Evolutionary conservation across 53 echinoderm and acorn worm genomes (phyloP).

Genomic region (Echinarachnius parma): DNA sequence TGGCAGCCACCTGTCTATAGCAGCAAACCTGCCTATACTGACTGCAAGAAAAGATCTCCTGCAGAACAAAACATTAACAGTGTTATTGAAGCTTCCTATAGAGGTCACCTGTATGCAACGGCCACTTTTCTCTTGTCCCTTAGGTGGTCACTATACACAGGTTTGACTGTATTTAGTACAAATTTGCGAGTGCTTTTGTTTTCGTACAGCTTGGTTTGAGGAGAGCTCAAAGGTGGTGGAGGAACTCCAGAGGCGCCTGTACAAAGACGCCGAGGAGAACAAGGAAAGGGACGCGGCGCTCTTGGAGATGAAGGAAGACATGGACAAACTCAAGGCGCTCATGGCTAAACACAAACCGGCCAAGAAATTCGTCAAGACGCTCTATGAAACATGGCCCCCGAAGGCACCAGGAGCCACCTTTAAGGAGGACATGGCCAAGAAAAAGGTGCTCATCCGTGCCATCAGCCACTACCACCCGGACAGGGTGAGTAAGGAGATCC

Average conservation of each 20-base stretch:
- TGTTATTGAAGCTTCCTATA: no score
- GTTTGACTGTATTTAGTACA: no score
- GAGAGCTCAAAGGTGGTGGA: slow-evolving; percentile 11
- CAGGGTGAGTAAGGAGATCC: slow-evolving; percentile 35
- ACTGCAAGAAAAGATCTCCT: no score
- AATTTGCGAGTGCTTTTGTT: no score
- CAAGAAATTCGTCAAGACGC: slow-evolving; percentile 10
- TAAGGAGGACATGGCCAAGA: background rate
- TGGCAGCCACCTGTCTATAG: no score
- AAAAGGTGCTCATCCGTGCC: slow-evolving; percentile 32
- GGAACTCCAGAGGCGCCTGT: slow-evolving; percentile 11
- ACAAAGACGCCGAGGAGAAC: slow-evolving; percentile 6
- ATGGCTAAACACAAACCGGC: background rate
- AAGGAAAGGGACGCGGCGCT: slow-evolving; percentile 24
- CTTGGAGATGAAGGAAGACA: slow-evolving; percentile 8
- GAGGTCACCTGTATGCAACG: no score
- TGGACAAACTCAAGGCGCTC: slow-evolving; percentile 3
- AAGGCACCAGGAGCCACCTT: slow-evolving; percentile 15
- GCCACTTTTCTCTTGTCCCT: no score
- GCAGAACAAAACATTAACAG: no score
- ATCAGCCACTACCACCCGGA: slow-evolving; percentile 48
- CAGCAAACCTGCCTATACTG: no score
- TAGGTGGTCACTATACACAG: no score
- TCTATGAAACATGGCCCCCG: slow-evolving; percentile 40
- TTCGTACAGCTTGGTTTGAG: slow-evolving; percentile 10